Evolutionary conservation across 2,797 vertebrate genomes (phyloP), one percentile per base, ranked within the genome.

Genomic region (Cyprinella venusta): DNA sequence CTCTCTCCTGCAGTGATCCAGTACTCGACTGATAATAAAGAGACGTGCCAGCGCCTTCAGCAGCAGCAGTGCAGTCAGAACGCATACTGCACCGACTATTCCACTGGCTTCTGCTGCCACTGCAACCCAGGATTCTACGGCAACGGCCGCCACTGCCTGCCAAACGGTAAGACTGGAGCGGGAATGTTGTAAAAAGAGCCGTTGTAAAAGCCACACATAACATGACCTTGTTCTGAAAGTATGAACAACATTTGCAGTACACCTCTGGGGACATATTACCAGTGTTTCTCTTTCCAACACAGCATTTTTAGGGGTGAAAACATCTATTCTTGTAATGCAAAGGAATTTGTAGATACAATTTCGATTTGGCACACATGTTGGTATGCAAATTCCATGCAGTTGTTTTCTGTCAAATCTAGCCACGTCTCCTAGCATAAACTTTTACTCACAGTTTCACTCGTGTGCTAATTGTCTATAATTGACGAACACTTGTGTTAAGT

Each of bases 51-150:
- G 64, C 91, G 89, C 48, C 95, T 94, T 89, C 96, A 95, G 1
- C 88, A 93, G 1, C 88, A 93, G 65, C 94, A 92, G 78, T 99
- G 98, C 87, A 97, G 97, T 87, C 96, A 90, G 10, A 94, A 96
- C 0, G 96, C 95, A 80, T 93, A 96, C 88, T 99, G 98, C 90
- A 93, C 95, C 0, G 96, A 99, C 89, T 98, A 98, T 0, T 15
- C 94, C 81, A 85, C 95, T 0, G 97, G 98, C 54, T 95, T 94
- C 91, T 99, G 98, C 91, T 99, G 98, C 84, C 96, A 97, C 91
- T 99, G 98, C 89, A 93, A 83, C 69, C 86, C 95, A 8, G 93
- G 93, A 75, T 99, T 95, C 90, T 97, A 97, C 0, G 98, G 98
- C 83, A 97, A 98, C 0, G 98, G 98, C 40, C 92, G 90, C 19